Base-by-base conservation (phyloP, 2,888 invertebrate species). In the Candidula unifasciata region DNA sequence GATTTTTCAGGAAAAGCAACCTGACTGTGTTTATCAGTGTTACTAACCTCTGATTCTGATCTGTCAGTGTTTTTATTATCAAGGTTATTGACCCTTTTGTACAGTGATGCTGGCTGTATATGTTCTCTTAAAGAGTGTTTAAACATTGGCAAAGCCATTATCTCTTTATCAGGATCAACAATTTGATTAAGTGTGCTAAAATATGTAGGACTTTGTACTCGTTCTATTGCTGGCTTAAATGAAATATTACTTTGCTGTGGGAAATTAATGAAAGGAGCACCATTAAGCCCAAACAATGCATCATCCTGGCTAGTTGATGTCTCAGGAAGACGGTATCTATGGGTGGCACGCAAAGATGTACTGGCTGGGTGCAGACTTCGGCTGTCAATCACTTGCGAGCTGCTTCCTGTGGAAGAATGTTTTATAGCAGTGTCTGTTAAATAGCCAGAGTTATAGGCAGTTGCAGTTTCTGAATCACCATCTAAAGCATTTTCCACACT, bases 401-500 rank as follows among this genome's bases (percentile, higher is more conserved):
- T 74, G 1, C 52, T 57, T 30, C 64, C 73, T 30, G 27, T 33
- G 30, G 64, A 76, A 30, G 69, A 69, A 24, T 76, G 57, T 30
- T 78, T 73, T 30, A 86, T 1, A 8, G 76, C 85, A 52, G 87
- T 84, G 35, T 87, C 86, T 3, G 87, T 87, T 8, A 73, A 74
- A n/a, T 83, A 87, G 6, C 87, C 87, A 57, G 86, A 84, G 24
- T 54, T 54, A 64, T 87, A 66, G 3, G 37, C 3, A 3, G 68
- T 66, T 24, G 66, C 10, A 18, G 0, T 30, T 18, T 57, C 54
- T 18, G 24, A 16, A 16, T 81, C 54, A 30, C 37, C 80, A n/a
- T 87, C 88, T 33, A 88, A 44, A 33, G 84, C 79, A 21, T 86
- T 87, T 27, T 88, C 88, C 52, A 84, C 81, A 74, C 88, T 88